Evolutionary conservation across 2,888 invertebrate species (phyloP).

Genomic region (Labia minor): DNA sequence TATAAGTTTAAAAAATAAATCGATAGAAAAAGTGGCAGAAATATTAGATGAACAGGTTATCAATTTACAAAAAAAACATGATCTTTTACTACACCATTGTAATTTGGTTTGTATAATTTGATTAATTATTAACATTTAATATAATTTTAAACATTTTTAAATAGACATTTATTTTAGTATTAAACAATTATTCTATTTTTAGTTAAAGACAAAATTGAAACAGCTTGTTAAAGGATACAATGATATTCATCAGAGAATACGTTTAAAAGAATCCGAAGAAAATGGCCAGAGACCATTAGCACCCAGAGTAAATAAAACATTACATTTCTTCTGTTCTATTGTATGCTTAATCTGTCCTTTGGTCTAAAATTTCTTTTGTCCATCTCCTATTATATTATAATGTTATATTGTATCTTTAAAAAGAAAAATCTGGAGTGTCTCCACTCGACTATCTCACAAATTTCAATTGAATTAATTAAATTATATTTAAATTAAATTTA

Average conservation of each 20-base stretch:
- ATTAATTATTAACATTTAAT: background rate
- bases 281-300: slow-evolving; percentile 41
- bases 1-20: slow-evolving; percentile 31
- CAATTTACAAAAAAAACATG: slow-evolving; percentile 60
- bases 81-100: slow-evolving; percentile 58
- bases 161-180: background rate
- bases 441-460: too few species aligned
- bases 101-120: slow-evolving; percentile 39
- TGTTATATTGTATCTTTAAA: too few species aligned
- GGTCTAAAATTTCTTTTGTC: too few species aligned
- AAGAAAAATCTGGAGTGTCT: too few species aligned
- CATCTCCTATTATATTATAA: too few species aligned
- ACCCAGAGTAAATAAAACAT: background rate
- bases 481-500: too few species aligned
- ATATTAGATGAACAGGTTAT: slow-evolving; percentile 57
- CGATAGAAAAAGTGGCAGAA: slow-evolving; percentile 40
- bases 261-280: slow-evolving; percentile 46
- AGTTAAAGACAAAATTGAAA: slow-evolving; percentile 33
- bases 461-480: too few species aligned
- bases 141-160: too few species aligned
- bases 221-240: slow-evolving; percentile 33
- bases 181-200: too few species aligned
- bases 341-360: too few species aligned
- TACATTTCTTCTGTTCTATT: background rate
- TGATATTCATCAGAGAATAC: slow-evolving; percentile 30